phyloP scores from a whole-genome alignment of 1,140 invertebrate genomes.

The Thaumatotibia leucotreta region DNA sequence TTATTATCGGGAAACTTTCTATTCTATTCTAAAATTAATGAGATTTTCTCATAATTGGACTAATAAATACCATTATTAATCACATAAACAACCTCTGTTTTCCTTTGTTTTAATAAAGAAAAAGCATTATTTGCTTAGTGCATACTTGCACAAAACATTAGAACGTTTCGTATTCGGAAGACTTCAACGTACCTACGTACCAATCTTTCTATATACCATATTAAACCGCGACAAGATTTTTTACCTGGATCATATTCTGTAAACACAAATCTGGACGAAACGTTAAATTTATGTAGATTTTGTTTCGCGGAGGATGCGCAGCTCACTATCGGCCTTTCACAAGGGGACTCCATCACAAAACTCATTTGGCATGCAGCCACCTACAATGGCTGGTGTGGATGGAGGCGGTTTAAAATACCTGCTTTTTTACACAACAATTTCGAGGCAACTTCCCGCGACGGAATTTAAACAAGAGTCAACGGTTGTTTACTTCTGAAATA shows the following conservation, averaged over 20 bases:
- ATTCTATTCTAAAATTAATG: no score
- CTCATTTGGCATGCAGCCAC: conserved; percentile 74
- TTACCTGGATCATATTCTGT: neutral
- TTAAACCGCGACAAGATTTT: neutral
- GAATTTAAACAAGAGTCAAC: conserved; percentile 29
- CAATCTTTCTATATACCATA: neutral
- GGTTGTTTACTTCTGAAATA: conserved; percentile 14
- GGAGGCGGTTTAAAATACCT: conserved; percentile 62
- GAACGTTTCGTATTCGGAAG: no score
- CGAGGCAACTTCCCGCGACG: conserved; percentile 47
- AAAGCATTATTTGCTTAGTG: no score
- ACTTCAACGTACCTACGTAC: no score
- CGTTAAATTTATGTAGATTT: conserved; percentile 21
- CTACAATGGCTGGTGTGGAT: conserved; percentile 58
- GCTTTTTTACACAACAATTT: conserved; percentile 46
- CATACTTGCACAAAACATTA: no score
- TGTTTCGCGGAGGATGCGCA: conserved; percentile 33
- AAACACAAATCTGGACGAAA: neutral
- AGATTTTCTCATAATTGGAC: no score
- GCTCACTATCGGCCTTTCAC: conserved; percentile 58
- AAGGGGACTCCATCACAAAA: conserved; percentile 64
- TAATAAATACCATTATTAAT: no score
- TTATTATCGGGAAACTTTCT: no score
- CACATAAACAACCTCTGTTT: no score
- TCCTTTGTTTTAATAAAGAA: no score